These are phyloP conservation scores for Sphyrna mokarran DNA, from an alignment of 2,113 vertebrate species.

Conservation along the genomic window DNA sequence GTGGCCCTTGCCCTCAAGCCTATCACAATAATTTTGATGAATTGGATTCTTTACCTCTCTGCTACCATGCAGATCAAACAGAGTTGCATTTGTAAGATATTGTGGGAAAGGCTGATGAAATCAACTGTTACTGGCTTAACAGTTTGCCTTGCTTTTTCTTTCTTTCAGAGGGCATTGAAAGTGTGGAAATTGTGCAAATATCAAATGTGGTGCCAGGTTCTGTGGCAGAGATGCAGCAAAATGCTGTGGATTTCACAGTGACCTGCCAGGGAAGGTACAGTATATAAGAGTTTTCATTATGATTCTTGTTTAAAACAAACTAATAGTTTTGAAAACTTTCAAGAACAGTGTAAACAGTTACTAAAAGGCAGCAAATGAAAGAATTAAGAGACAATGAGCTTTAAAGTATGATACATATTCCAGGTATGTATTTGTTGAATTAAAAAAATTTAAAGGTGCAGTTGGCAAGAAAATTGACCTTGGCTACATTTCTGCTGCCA, in stretches of 20 bases:
- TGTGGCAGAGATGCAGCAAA: slow-evolving; percentile 53
- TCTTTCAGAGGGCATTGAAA: slow-evolving; percentile 80
- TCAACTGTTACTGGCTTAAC: not conserved
- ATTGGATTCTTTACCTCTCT: not conserved
- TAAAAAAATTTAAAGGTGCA: not conserved
- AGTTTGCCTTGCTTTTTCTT: not conserved
- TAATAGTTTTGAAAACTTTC: not conserved
- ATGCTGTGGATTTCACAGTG: slow-evolving; percentile 79
- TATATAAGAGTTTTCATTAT: not conserved
- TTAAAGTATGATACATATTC: not conserved
- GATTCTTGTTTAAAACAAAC: not conserved
- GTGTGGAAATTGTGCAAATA: slow-evolving; percentile 78
- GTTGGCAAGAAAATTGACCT: not conserved
- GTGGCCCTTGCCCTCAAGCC: not conserved
- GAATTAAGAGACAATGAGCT: not conserved
- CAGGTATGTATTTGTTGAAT: not conserved
- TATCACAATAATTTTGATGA: not conserved
- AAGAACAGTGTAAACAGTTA: not conserved
- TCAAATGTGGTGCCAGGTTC: slow-evolving; percentile 56
- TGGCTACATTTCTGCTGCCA: not conserved
- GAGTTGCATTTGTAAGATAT: not conserved
- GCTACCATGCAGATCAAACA: not conserved
- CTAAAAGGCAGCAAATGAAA: not conserved
- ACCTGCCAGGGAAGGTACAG: slow-evolving; percentile 82
- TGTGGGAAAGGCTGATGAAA: not conserved